Percentiles rank a stretch among this genome's conserved stretches.
phyloP scores from a whole-genome alignment of 2,797 vertebrate species.

The Ataeniobius toweri region DNA sequence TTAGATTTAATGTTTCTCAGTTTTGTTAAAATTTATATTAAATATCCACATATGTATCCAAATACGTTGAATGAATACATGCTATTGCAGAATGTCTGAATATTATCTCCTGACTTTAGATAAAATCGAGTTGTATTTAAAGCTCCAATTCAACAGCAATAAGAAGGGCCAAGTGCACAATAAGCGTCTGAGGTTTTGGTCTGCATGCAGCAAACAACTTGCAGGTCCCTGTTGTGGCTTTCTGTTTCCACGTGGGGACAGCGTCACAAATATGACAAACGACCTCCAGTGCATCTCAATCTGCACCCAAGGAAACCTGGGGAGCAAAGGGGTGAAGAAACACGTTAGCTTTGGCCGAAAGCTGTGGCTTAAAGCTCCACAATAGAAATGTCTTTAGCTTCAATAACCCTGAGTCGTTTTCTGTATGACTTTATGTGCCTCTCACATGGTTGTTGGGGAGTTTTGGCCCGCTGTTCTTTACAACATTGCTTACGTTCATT shows the following conservation, averaged over 20 bases:
- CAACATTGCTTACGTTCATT: not conserved
- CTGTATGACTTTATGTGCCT: not conserved
- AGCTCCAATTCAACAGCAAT: not conserved
- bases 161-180: not conserved
- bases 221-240: constrained; percentile 2
- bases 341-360: not conserved
- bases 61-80: not conserved
- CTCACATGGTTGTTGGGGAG: not conserved
- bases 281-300: not conserved
- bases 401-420: not conserved
- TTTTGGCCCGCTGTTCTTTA: not conserved
- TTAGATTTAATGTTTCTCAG: too few relatives aligned
- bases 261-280: not conserved
- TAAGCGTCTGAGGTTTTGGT: constrained; percentile 5
- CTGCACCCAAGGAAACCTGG: not conserved
- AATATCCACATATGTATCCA: not conserved
- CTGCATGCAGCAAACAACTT: constrained; percentile 3
- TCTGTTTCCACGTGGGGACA: not conserved
- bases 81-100: not conserved
- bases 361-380: not conserved
- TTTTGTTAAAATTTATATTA: not conserved
- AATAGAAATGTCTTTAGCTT: not conserved
- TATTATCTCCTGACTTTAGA: not conserved
- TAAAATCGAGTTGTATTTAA: not conserved
- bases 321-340: not conserved